Base-by-base conservation (phyloP, 2,888 invertebrate genomes). In the Mesorhabditis belari region DNA sequence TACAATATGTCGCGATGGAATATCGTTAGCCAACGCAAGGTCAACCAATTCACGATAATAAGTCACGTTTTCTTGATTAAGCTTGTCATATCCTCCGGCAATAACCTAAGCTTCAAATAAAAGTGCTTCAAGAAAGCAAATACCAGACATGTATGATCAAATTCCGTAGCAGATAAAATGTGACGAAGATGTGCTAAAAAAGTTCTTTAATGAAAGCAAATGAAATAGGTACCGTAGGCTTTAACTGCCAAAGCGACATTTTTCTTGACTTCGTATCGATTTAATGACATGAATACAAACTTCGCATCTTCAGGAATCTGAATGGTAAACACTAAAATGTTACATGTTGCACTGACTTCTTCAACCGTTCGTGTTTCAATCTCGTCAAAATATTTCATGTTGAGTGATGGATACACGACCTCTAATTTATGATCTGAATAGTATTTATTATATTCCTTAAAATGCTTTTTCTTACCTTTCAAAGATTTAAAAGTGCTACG, bases 221-320 rank as follows among this genome's bases (percentile, higher is more conserved):
- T n/a, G n/a, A n/a, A n/a, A n/a, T 52, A 70, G 75, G 87, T 83
- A 76, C 88, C 87, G 73, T 98, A 85, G 4, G 93, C 88, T 75
- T 87, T 83, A 53, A 99, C 83, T 0, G 94, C 94, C 53, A 98
- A 82, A 44, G 85, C 85, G n/a, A 98, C 85, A 82, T 93, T 90
- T 83, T 99, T 99, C 81, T 98, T 98, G 5, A 92, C 87, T 81
- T 99, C 98, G 83, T 90, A 99, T 65, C 98, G 87, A 84, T 98
- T 99, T 68, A 99, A 89, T 0, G 96, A 98, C 9, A 98, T 84
- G 81, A 95, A 90, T 44, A 91, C 82, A 44, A 73, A 76, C 19
- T 76, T 70, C 27, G 79, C 80, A 23, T 74, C 65, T 3, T 63
- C 59, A 5, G 81, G 81, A 5, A 82, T 35, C 19, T 67, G 62